Percentiles rank a stretch among this genome's conserved stretches.
phyloP scores from a whole-genome alignment of 1,140 invertebrate species.

The Cephus cinctus region DNA sequence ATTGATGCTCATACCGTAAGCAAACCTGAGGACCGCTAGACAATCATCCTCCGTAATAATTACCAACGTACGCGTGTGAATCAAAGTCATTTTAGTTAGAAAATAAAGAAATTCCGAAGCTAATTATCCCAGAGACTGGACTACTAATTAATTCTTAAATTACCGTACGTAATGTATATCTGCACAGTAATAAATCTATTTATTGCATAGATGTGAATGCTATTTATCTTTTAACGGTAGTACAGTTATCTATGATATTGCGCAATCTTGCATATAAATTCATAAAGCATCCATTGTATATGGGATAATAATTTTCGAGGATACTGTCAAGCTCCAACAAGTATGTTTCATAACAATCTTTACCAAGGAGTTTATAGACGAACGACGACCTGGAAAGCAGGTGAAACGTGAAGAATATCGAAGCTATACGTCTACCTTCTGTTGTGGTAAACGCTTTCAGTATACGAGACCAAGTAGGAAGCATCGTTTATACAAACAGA shows the following conservation, averaged over 20 bases:
- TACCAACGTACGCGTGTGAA: conserved; percentile 25
- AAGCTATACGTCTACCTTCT: conserved; percentile 13
- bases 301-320: no score
- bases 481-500: no score
- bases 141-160: no score
- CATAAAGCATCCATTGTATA: no score
- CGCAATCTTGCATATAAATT: no score
- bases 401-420: conserved; percentile 34
- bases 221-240: neutral
- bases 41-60: conserved; percentile 48
- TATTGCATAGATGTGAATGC: neutral
- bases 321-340: conserved; percentile 15
- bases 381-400: conserved; percentile 41
- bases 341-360: conserved; percentile 39
- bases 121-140: no score
- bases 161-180: no score
- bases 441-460: no score
- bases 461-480: no score
- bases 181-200: no score
- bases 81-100: neutral
- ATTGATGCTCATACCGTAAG: conserved; percentile 51
- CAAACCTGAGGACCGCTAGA: conserved; percentile 50
- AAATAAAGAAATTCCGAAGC: no score
- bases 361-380: conserved; percentile 33
- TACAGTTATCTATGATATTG: no score